Conservation (phyloP, 1,140 invertebrate genomes). For the Trachelipus rathkii region DNA sequence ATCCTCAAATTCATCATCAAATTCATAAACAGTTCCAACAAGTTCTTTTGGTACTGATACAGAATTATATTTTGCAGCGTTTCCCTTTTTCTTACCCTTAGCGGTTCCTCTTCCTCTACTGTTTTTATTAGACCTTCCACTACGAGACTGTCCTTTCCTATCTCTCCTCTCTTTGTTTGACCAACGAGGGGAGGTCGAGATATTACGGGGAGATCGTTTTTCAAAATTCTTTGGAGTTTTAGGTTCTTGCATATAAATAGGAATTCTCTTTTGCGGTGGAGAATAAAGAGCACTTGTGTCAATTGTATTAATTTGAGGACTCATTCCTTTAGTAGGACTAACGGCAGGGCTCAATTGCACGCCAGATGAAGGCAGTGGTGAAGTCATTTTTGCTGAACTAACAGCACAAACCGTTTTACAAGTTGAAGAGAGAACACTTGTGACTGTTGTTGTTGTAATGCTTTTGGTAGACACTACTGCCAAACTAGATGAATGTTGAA, state of each 20-base stretch:
- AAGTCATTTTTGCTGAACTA: constrained; percentile 36
- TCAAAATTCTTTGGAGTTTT: constrained; percentile 28
- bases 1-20: constrained; percentile 68
- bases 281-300: constrained; percentile 27
- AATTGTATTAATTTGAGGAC: constrained; percentile 33
- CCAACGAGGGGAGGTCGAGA: constrained; percentile 36
- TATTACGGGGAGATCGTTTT: constrained; percentile 35
- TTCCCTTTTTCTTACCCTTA: constrained; percentile 49
- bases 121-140: constrained; percentile 40
- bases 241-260: constrained; percentile 41
- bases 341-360: constrained; percentile 8
- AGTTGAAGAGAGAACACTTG: constrained; percentile 23
- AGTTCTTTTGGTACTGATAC: constrained; percentile 53
- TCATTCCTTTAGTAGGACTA: constrained; percentile 23
- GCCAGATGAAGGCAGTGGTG: constrained; percentile 23
- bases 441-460: constrained; percentile 19
- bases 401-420: constrained; percentile 21
- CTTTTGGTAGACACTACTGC: constrained; percentile 1
- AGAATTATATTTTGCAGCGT: constrained; percentile 60
- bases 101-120: constrained; percentile 40
- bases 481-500: background rate
- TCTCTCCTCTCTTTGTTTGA: constrained; percentile 40
- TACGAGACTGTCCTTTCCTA: constrained; percentile 36
- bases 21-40: constrained; percentile 78
- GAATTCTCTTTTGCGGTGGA: constrained; percentile 34